Base-by-base conservation (phyloP, 2,113 vertebrate species). In the Chionomys nivalis region DNA sequence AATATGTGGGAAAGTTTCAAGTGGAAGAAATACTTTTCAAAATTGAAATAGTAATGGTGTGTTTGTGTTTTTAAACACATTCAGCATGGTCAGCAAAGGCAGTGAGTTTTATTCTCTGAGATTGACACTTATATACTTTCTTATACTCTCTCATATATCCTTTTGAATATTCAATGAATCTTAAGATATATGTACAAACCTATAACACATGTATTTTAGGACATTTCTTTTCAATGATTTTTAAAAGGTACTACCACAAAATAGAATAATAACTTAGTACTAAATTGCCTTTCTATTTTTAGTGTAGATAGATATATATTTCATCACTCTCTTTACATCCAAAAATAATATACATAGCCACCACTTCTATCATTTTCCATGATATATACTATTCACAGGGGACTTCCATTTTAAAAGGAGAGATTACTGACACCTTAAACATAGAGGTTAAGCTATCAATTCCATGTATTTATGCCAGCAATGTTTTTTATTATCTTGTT, bases 401-500 rank as follows among this genome's bases (percentile, higher is more conserved):
- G 78, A 94, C 75, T 87, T 87, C 4, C 28, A 42, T 76, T 87
- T 2, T 87, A 3, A 85, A 68, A 72, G 14, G 7, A 26, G 42
- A 23, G 44, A 33, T 92, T 12, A 87, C 9, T 78, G 24, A 39
- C 90, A 73, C 26, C 5, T 95, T 91, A 66, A 83, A 16, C 5
- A 95, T 10, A 93, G 12, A 70, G n/a, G 28, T 75, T 89, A 70
- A 96, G 63, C 61, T 86, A 79, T 36, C 19, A 61, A 73, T 61
- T 81, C 85, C 7, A 24, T 76, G 72, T 87, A 49, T 31, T 86
- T 95, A 89, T 61, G 12, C 86, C 24, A 79, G 0, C 9, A 79
- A 1, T n/a, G 11, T 82, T 63, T 93, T 44, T 83, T 90, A n/a
- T 47, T 79, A 21, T 47, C 65, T 70, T 11, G 33, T 44, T 91